phyloP scores from a whole-genome alignment of 30 jellyfish, hydroid and myxozoan genomes.

The Pseudorhiza aurosa region DNA sequence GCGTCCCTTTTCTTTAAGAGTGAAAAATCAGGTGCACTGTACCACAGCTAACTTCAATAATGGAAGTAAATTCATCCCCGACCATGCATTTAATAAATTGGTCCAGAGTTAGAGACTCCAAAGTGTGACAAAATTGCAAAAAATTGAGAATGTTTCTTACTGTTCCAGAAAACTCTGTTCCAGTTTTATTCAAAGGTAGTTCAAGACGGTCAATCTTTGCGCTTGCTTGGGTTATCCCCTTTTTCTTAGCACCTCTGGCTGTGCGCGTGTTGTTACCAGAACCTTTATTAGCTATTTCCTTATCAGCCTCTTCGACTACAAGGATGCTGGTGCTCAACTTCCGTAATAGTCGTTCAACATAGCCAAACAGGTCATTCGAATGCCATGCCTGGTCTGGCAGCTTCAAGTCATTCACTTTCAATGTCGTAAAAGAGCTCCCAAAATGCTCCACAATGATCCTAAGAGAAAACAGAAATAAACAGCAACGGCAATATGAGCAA shows the following conservation, averaged over 20 bases:
- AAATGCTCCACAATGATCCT: conserved; percentile 44
- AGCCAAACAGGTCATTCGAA: conserved; percentile 13
- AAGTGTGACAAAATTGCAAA: background rate
- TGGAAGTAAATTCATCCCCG: too few species aligned
- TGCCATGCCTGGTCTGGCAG: conserved; percentile 59
- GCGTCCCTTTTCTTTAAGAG: too few species aligned
- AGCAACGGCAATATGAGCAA: background rate
- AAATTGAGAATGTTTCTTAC: conserved; percentile 13
- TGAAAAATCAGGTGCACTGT: too few species aligned
- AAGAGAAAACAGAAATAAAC: background rate
- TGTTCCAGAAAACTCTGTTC: conserved; percentile 43
- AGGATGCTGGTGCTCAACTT: conserved; percentile 13
- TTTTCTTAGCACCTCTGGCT: background rate
- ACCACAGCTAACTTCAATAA: too few species aligned
- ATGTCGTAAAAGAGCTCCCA: conserved; percentile 40
- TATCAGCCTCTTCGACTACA: background rate
- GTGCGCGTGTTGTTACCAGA: background rate
- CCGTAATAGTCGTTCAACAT: conserved; percentile 10
- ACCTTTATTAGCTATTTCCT: background rate
- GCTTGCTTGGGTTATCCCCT: background rate
- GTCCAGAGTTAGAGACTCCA: too few species aligned
- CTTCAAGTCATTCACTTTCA: conserved; percentile 15
- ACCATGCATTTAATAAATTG: too few species aligned
- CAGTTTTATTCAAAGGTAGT: conserved; percentile 42
- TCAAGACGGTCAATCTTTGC: conserved; percentile 15